Evolutionary conservation across 1,140 invertebrate genomes (phyloP).

Genomic region (Hyles vespertilio): DNA sequence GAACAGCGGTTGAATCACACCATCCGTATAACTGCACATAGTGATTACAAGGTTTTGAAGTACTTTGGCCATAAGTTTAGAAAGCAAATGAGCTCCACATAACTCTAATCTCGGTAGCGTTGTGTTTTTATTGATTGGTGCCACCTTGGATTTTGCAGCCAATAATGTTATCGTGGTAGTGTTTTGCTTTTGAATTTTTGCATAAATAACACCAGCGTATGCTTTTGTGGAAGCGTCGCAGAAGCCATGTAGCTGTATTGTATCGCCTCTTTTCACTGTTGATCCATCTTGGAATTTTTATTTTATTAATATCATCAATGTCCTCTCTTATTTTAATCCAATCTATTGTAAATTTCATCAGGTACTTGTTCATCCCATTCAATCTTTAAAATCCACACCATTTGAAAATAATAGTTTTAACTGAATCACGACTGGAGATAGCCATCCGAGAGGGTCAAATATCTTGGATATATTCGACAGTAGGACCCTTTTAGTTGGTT

Average conservation of each 20-base stretch:
- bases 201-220: too few relatives aligned
- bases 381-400: neutral
- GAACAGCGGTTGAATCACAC: too few relatives aligned
- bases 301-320: slow-evolving; percentile 14
- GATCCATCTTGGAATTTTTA: slow-evolving; percentile 19
- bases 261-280: slow-evolving; percentile 1
- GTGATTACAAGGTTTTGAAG: too few relatives aligned
- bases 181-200: too few relatives aligned
- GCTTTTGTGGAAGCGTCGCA: slow-evolving; percentile 12
- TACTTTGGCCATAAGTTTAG: slow-evolving; percentile 1
- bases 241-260: slow-evolving; percentile 17
- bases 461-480: neutral
- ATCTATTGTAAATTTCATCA: neutral
- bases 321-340: slow-evolving; percentile 10
- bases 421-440: neutral
- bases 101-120: too few relatives aligned
- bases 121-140: too few relatives aligned
- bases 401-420: slow-evolving; percentile 1
- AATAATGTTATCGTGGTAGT: too few relatives aligned
- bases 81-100: too few relatives aligned
- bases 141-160: too few relatives aligned
- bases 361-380: neutral
- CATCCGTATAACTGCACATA: too few relatives aligned
- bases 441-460: too few relatives aligned
- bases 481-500: neutral